These are phyloP conservation scores for Octomys mimax DNA, from an alignment of 2,797 vertebrate species.

Conservation along the genomic window DNA sequence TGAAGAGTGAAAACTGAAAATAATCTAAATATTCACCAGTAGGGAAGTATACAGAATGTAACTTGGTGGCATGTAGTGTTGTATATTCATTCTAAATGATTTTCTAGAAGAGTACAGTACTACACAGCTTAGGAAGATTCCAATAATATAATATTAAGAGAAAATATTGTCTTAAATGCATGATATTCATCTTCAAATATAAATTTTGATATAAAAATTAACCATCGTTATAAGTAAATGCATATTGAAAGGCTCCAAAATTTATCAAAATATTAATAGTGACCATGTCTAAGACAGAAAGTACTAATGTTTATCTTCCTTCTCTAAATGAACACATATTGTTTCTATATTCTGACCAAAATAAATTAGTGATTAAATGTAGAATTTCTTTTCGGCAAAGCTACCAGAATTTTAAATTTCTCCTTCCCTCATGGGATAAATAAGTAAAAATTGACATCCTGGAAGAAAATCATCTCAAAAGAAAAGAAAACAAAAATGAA, in stretches of 20 bases:
- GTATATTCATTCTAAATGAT: background rate
- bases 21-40: background rate
- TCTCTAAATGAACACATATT: conserved; percentile 34
- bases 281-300: background rate
- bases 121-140: background rate
- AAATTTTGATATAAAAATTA: conserved; percentile 12
- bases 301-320: conserved; percentile 26
- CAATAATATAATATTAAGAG: background rate
- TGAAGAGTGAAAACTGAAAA: conserved; percentile 40
- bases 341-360: background rate
- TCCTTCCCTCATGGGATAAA: background rate
- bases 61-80: background rate
- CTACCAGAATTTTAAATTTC: background rate
- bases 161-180: conserved; percentile 8
- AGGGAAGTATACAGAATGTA: background rate
- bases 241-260: background rate
- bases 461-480: background rate
- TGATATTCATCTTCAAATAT: background rate
- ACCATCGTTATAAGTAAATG: background rate
- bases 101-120: background rate
- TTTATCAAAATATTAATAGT: background rate
- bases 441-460: background rate
- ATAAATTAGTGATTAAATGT: background rate
- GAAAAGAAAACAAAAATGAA: conserved; percentile 12
- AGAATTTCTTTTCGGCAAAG: conserved; percentile 9